phyloP scores from a whole-genome alignment of 2,113 vertebrate species.

The Acrocephalus kingi region DNA sequence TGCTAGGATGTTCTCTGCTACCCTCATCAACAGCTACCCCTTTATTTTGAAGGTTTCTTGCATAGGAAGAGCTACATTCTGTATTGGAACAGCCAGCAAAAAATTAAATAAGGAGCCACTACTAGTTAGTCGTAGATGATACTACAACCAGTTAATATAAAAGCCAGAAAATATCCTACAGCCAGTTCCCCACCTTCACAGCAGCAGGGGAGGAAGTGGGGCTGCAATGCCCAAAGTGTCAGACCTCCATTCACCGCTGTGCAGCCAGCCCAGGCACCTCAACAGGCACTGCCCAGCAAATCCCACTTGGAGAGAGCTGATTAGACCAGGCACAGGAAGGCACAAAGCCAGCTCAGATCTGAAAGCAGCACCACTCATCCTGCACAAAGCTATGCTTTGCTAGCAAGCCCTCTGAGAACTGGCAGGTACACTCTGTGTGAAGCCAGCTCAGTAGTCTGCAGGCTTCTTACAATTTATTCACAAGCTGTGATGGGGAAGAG shows the following conservation, averaged over 20 bases:
- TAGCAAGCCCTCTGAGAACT: neutral
- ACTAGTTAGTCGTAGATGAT: neutral
- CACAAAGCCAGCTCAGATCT: neutral
- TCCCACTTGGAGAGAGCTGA: neutral
- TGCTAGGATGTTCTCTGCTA: neutral
- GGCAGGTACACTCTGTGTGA: neutral
- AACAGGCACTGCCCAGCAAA: neutral
- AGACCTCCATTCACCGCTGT: neutral
- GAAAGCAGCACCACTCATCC: neutral
- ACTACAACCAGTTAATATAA: neutral
- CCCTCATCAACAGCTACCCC: neutral
- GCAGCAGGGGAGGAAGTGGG: neutral
- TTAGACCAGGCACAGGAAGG: neutral
- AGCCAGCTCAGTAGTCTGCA: neutral
- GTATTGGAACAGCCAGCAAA: neutral
- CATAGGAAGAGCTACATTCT: neutral
- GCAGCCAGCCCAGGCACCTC: neutral
- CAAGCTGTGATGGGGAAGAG: neutral
- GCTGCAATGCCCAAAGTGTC: neutral
- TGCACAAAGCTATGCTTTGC: neutral
- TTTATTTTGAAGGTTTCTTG: neutral
- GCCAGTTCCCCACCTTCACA: neutral
- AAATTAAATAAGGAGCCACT: neutral
- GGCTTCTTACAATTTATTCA: neutral
- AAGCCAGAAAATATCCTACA: neutral